phyloP scores from a whole-genome alignment of 2,797 vertebrate species.

The Chelmon rostratus region DNA sequence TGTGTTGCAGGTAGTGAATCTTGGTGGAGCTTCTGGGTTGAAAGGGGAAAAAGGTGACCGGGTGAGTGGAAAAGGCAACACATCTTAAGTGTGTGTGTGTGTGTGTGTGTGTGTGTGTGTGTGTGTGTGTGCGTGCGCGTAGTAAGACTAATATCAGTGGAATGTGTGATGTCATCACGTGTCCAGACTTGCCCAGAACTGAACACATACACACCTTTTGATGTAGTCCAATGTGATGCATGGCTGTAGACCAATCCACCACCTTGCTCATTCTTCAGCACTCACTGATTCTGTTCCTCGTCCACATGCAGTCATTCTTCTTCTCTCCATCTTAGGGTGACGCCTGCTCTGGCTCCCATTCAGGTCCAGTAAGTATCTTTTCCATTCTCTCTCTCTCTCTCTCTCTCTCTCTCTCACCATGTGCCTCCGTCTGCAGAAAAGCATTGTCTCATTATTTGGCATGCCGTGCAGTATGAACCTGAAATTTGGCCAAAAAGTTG shows the following conservation, averaged over 20 bases:
- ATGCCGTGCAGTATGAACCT: slow-evolving; percentile 21
- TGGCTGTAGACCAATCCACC: slow-evolving; percentile 46
- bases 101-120: neutral
- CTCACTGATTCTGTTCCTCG: slow-evolving; percentile 33
- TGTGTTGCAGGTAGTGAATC: slow-evolving; percentile 70
- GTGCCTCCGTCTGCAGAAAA: slow-evolving; percentile 20
- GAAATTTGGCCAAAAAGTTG: slow-evolving; percentile 28
- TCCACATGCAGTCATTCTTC: slow-evolving; percentile 43
- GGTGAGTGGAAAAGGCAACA: slow-evolving; percentile 64
- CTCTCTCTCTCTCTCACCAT: neutral
- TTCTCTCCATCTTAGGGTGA: slow-evolving; percentile 69
- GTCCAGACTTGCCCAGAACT: slow-evolving; percentile 56
- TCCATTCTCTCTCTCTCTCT: slow-evolving; percentile 35
- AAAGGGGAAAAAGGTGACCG: slow-evolving; percentile 78
- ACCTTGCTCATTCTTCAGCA: slow-evolving; percentile 34
- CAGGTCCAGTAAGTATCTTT: slow-evolving; percentile 79
- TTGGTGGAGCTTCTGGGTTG: slow-evolving; percentile 39
- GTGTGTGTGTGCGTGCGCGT: neutral
- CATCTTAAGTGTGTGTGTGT: neutral
- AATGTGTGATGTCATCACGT: slow-evolving; percentile 61
- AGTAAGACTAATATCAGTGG: slow-evolving; percentile 31
- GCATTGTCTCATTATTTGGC: slow-evolving; percentile 58
- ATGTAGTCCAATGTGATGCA: slow-evolving; percentile 26
- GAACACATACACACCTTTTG: slow-evolving; percentile 1
- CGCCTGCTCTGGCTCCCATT: slow-evolving; percentile 74